A percentile compares a stretch with the other conserved stretches of the same genome.
Conservation (phyloP, 2,797 vertebrate species). For the Gambelia wislizenii region DNA sequence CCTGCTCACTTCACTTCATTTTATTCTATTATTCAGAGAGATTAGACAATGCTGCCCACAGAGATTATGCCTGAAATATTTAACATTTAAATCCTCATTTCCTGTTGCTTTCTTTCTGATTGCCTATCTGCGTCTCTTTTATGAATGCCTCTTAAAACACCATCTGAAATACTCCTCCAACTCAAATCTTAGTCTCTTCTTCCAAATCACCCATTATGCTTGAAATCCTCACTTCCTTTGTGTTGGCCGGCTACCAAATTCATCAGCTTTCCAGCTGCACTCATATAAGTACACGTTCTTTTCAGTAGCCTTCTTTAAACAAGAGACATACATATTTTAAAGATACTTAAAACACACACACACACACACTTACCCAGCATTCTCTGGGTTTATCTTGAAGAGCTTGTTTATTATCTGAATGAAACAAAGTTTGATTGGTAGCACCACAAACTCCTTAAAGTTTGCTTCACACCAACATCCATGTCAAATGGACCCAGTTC, state of each 20-base stretch:
- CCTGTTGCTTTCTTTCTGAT: conserved; percentile 31
- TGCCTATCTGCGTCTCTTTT: conserved; percentile 26
- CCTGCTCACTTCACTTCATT: not conserved
- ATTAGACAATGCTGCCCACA: conserved; percentile 17
- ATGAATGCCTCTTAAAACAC: conserved; percentile 31
- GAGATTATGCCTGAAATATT: conserved; percentile 41
- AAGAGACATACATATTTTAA: conserved; percentile 23
- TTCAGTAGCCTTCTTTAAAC: not conserved
- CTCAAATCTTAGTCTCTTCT: conserved; percentile 28
- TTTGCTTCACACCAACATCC: too few species aligned
- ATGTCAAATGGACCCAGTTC: too few species aligned
- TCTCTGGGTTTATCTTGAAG: too few species aligned
- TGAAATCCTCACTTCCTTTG: conserved; percentile 33
- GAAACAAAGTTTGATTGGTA: too few species aligned
- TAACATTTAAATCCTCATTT: conserved; percentile 47
- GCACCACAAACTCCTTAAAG: too few species aligned
- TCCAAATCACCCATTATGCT: conserved; percentile 34
- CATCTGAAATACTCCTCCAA: conserved; percentile 34
- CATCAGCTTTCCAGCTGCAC: conserved; percentile 29
- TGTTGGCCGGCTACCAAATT: conserved; percentile 27
- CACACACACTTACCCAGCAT: not conserved
- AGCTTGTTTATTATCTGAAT: too few species aligned
- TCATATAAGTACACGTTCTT: conserved; percentile 11
- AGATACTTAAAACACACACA: not conserved
- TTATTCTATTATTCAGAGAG: not conserved